Evolutionary conservation across 2,113 vertebrate species (phyloP).

Genomic region (Leucoraja erinaceus): DNA sequence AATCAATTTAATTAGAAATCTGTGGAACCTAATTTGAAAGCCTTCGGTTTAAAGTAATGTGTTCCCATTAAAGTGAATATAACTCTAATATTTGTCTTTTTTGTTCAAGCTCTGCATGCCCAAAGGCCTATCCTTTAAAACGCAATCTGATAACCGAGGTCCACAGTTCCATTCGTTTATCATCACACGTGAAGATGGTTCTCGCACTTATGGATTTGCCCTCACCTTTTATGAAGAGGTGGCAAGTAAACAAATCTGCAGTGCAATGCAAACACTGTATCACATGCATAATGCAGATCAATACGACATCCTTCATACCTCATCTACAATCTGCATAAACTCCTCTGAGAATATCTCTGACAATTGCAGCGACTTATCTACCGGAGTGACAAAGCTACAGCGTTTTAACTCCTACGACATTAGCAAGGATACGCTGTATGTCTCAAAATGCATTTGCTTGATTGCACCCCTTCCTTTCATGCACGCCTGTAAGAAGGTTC

Average conservation of each 20-base stretch:
- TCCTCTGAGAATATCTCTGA: constrained; percentile 53
- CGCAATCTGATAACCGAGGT: constrained; percentile 79
- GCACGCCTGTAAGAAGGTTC: constrained; percentile 82
- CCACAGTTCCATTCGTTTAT: constrained; percentile 96
- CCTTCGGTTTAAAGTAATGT: background rate
- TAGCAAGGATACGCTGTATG: constrained; percentile 88
- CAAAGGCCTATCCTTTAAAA: constrained; percentile 92
- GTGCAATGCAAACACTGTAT: constrained; percentile 97
- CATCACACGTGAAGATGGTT: constrained; percentile 96
- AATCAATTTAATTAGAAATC: background rate
- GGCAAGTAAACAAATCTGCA: constrained; percentile 98
- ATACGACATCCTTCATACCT: constrained; percentile 78
- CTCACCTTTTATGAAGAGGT: constrained; percentile 98
- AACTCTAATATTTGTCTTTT: constrained; percentile 30
- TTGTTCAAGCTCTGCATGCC: constrained; percentile 90
- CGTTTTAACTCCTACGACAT: constrained; percentile 97
- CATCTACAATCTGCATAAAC: constrained; percentile 53
- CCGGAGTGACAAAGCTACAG: constrained; percentile 81
- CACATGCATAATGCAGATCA: constrained; percentile 97
- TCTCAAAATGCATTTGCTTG: constrained; percentile 96
- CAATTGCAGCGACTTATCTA: constrained; percentile 59
- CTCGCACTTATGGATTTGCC: constrained; percentile 90
- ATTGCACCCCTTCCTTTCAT: constrained; percentile 94
- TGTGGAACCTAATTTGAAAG: background rate
- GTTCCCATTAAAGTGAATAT: background rate